Conservation (phyloP, 2,888 invertebrate genomes). For the Pterobdella sp. region DNA sequence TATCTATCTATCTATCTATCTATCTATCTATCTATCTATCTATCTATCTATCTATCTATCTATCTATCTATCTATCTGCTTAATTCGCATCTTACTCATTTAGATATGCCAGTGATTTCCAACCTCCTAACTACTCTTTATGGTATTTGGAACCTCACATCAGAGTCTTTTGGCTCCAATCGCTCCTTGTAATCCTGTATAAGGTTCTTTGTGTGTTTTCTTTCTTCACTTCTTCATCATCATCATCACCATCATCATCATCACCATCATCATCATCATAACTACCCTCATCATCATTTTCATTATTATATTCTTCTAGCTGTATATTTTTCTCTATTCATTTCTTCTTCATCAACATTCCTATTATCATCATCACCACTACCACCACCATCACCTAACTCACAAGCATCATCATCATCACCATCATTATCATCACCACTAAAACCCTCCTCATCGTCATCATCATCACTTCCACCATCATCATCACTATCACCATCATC, state of each 20-base stretch:
- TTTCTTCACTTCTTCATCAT: neutral
- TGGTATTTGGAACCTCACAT: constrained; percentile 79
- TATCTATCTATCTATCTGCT: too few species aligned
- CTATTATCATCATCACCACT: too few species aligned
- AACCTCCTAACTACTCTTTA: constrained; percentile 68
- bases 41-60: too few species aligned
- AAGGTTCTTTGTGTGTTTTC: constrained; percentile 62
- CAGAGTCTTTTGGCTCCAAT: constrained; percentile 83
- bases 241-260: neutral
- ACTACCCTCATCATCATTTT: too few species aligned
- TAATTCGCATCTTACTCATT: too few species aligned
- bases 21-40: too few species aligned
- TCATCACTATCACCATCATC: neutral
- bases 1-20: too few species aligned
- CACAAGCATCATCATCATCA: neutral
- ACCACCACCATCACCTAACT: too few species aligned
- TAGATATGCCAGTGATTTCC: constrained; percentile 56
- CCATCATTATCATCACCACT: neutral
- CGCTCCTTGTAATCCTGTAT: constrained; percentile 83
- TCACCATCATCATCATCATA: too few species aligned
- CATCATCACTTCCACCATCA: neutral
- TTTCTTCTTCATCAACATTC: constrained; percentile 37
- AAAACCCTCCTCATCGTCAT: neutral
- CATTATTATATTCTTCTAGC: neutral
- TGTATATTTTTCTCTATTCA: neutral